phyloP scores from a whole-genome alignment of 2,113 vertebrate species.

The Heterotilapia buettikoferi region DNA sequence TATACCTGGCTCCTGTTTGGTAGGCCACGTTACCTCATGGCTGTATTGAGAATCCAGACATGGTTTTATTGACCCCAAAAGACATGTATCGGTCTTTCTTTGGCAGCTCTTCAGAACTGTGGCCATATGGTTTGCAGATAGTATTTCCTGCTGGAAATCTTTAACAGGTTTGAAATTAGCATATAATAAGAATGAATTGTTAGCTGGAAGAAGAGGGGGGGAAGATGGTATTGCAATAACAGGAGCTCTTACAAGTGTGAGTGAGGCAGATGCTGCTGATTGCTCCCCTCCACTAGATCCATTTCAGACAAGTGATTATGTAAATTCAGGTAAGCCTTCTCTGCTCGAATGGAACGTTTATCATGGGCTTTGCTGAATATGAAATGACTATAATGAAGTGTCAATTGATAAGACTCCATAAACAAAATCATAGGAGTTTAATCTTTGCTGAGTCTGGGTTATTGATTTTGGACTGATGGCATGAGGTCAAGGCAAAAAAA shows the following conservation, averaged over 20 bases:
- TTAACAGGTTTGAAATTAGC: constrained; percentile 34
- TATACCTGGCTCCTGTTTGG: constrained; percentile 49
- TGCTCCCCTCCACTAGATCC: constrained; percentile 22
- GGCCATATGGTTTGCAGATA: constrained; percentile 13
- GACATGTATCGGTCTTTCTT: constrained; percentile 10
- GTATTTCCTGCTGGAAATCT: constrained; percentile 23
- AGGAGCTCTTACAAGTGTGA: constrained; percentile 21
- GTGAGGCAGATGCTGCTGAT: constrained; percentile 37
- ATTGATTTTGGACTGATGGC: constrained; percentile 48
- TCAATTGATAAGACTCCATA: constrained; percentile 34
- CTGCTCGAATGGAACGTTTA: constrained; percentile 18
- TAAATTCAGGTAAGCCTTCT: constrained; percentile 39
- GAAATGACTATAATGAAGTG: constrained; percentile 31
- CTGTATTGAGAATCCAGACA: constrained; percentile 37
- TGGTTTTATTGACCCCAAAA: constrained; percentile 39
- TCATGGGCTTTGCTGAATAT: constrained; percentile 22
- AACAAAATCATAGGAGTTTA: constrained; percentile 23
- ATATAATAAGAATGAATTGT: constrained; percentile 36
- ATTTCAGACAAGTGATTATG: constrained; percentile 49
- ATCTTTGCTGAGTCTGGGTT: constrained; percentile 32
- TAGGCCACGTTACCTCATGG: constrained; percentile 31
- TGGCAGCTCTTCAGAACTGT: not conserved
- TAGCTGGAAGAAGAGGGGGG: not conserved
- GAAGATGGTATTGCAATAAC: constrained; percentile 14
- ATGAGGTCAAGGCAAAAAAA: not conserved